phyloP scores from a whole-genome alignment of 2,888 invertebrate species.

The Amphiduros pacificus region DNA sequence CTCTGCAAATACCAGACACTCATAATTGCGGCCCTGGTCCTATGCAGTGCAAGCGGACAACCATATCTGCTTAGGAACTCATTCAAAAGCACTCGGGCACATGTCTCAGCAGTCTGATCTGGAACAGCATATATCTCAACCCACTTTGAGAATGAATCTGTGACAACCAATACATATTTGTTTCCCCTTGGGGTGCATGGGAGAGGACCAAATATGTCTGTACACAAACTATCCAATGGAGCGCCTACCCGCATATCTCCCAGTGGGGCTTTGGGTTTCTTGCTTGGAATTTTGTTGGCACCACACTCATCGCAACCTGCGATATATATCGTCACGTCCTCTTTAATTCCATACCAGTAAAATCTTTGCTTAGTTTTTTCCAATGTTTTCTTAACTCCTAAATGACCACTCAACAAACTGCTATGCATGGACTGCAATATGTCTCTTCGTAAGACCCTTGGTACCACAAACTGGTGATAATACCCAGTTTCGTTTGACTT shows the following conservation, averaged over 20 bases:
- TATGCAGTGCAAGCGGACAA: neutral
- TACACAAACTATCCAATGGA: constrained; percentile 13
- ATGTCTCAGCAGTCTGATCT: neutral
- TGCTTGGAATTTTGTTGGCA: neutral
- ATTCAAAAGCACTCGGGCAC: neutral
- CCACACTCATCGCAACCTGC: constrained; percentile 10
- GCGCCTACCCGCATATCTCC: constrained; percentile 17
- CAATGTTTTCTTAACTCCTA: neutral
- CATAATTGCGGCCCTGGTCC: constrained; percentile 5
- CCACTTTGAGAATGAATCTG: constrained; percentile 18
- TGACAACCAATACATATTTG: constrained; percentile 11
- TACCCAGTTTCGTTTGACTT: neutral
- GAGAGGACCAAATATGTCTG: constrained; percentile 8
- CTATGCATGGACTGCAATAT: neutral
- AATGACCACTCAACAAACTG: neutral
- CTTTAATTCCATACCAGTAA: neutral
- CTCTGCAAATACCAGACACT: neutral
- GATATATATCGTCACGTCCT: neutral
- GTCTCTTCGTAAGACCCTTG: neutral
- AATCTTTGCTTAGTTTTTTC: neutral
- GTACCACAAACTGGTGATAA: constrained; percentile 2
- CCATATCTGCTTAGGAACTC: neutral
- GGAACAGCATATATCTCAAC: constrained; percentile 6
- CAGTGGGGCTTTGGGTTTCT: constrained; percentile 15
- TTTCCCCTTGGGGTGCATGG: constrained; percentile 11